A percentile compares a stretch with the other conserved stretches of the same genome.
These are phyloP conservation scores for Neosilurus mollespiculum DNA, from an alignment of 2,797 vertebrate genomes.

Conservation along the genomic window DNA sequence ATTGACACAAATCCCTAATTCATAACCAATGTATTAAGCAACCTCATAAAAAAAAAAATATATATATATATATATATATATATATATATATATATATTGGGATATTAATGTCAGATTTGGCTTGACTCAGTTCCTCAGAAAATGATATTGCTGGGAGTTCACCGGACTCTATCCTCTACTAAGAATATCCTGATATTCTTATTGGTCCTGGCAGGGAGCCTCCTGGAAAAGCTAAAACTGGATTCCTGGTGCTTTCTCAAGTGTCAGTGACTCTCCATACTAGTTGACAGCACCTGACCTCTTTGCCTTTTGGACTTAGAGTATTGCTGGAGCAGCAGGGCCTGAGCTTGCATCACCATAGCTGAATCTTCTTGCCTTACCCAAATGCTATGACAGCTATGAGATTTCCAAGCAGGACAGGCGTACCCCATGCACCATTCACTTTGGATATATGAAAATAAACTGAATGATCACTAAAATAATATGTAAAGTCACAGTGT, in stretches of 20 bases:
- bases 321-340: constrained; percentile 24
- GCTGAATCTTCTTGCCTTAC: neutral
- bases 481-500: neutral
- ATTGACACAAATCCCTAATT: neutral
- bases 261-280: constrained; percentile 51
- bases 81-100: too few relatives aligned
- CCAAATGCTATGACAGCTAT: constrained; percentile 10
- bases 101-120: constrained; percentile 3
- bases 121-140: constrained; percentile 29
- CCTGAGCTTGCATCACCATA: constrained; percentile 40
- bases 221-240: constrained; percentile 66
- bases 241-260: constrained; percentile 67
- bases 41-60: constrained; percentile 16
- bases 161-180: constrained; percentile 63
- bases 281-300: constrained; percentile 32
- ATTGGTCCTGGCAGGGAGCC: constrained; percentile 57
- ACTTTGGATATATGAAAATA: neutral
- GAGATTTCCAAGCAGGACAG: neutral
- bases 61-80: too few relatives aligned
- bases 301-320: constrained; percentile 11
- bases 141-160: constrained; percentile 54
- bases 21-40: neutral
- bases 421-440: neutral
- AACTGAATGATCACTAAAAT: neutral
- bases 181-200: constrained; percentile 74